phyloP scores from a whole-genome alignment of 35 echinoderm and acorn worm species.

The Acanthaster planci region DNA sequence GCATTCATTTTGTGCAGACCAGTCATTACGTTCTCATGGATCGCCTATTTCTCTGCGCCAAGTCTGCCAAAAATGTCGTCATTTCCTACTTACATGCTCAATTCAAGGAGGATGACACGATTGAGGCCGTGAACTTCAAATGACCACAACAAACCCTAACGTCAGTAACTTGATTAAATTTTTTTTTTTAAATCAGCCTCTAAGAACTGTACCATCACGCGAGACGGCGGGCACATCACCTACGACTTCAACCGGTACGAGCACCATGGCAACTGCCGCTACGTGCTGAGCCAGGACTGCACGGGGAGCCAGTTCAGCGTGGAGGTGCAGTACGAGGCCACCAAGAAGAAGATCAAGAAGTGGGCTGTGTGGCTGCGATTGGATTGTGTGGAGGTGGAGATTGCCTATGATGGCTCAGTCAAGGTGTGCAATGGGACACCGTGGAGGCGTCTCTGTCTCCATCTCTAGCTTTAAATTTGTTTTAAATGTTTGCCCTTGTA shows the following conservation, averaged over 20 bases:
- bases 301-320: constrained; percentile 40
- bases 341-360: background rate
- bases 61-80: too few relatives aligned
- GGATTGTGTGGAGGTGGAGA: constrained; percentile 55
- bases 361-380: constrained; percentile 35
- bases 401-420: constrained; percentile 49
- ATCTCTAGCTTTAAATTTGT: too few relatives aligned
- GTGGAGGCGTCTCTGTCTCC: too few relatives aligned
- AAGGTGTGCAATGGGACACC: too few relatives aligned
- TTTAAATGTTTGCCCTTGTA: too few relatives aligned
- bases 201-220: constrained; percentile 40
- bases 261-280: constrained; percentile 47
- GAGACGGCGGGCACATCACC: background rate
- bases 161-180: background rate
- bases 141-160: background rate
- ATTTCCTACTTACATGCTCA: too few relatives aligned
- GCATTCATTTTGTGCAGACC: too few relatives aligned
- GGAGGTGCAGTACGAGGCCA: constrained; percentile 47
- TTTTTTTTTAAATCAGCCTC: constrained; percentile 12
- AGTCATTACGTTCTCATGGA: too few relatives aligned
- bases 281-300: constrained; percentile 58
- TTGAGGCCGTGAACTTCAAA: too few relatives aligned
- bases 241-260: constrained; percentile 36
- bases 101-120: background rate
- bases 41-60: too few relatives aligned